phyloP scores from a whole-genome alignment of 2,888 invertebrate genomes.

The Hypolimnas misippus region DNA sequence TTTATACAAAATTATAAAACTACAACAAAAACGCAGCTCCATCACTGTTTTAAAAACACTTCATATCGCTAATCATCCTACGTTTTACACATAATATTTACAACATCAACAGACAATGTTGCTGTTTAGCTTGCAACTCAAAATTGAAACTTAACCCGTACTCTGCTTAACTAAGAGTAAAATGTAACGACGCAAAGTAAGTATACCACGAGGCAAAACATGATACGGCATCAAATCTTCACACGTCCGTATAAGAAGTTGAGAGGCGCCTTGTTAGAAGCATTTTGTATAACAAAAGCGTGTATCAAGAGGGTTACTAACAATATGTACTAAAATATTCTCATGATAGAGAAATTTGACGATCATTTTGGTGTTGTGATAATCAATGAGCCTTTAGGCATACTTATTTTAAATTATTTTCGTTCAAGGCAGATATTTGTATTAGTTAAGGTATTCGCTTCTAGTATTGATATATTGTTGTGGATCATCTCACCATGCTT shows the following conservation, averaged over 20 bases:
- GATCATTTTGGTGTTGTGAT: background rate
- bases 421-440: no score
- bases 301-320: constrained; percentile 17
- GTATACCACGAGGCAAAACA: constrained; percentile 43
- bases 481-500: no score
- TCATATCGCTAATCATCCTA: background rate
- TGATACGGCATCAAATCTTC: constrained; percentile 48
- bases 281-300: constrained; percentile 38
- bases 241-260: constrained; percentile 41
- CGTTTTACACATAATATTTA: background rate
- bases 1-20: no score
- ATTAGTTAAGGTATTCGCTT: no score
- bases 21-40: no score
- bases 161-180: constrained; percentile 45
- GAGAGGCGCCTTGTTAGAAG: constrained; percentile 52
- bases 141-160: constrained; percentile 47
- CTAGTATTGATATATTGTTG: no score
- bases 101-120: background rate
- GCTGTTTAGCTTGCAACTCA: constrained; percentile 22
- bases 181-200: constrained; percentile 23
- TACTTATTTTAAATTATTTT: no score
- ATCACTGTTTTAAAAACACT: no score
- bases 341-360: background rate
- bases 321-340: constrained; percentile 16
- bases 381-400: no score